Evolutionary conservation across 2,113 vertebrate species (phyloP), one percentile per base, ranked within the genome.

Genomic region (Elephantulus edwardii): DNA sequence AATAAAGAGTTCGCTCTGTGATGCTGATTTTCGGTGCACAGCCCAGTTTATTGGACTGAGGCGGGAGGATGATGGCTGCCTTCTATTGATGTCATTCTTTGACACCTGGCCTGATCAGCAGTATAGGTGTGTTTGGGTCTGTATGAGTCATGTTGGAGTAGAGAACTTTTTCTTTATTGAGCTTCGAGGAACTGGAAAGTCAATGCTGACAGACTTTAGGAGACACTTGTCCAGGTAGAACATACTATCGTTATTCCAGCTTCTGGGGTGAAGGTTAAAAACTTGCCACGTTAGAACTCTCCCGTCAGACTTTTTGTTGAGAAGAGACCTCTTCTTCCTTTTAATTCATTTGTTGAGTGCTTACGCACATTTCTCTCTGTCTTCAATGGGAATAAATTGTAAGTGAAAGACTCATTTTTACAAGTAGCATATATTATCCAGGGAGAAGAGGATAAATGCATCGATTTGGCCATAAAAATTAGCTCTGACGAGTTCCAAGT

Each of bases 351-450:
- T 79, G 52, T 90, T 92, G 88, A 90, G 48, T 79, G 54, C 62
- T 85, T 82, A 48, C 86, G 71, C 72, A 74, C 44, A 81, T 90
- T 95, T 93, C 85, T 95, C 79, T 83, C 83, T 95, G 42, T 60
- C 42, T 38, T 71, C 13, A 62, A 26, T 91, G 76, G 83, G 89
- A 94, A 92, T 95, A 94, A 94, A 95, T 95, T 92, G 12, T 82
- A 93, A 86, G 70, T 94, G 94, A 92, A 68, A 58, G 87, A 80
- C 16, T 22, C 89, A 89, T 94, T 94, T 94, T 93, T 48, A 66
- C 50, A 81, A 95, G 86, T 83, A 94, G 72, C 80, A 86, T 94
- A 92, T 94, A 95, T 96, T 92, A 93, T 92, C 76, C n/a, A 24
- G 14, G 48, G 19, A 22, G n/a, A 68, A 9, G 50, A 33, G 58